Base-by-base conservation (phyloP, 2,797 vertebrate genomes). In the Eospalax fontanierii region DNA sequence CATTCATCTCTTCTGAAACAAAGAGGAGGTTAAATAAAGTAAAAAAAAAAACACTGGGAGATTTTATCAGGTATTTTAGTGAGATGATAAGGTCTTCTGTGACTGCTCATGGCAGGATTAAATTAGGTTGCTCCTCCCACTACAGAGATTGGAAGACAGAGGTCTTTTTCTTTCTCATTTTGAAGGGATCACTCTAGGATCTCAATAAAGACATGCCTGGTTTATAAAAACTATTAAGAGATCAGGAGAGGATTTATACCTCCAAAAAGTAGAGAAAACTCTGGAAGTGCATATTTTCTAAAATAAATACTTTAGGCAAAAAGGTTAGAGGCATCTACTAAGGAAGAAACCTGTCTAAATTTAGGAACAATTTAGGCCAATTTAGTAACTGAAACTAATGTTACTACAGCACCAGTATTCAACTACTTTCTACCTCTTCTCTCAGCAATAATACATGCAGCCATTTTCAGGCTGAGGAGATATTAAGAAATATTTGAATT, bases 401-500 rank as follows among this genome's bases (percentile, higher is more conserved):
- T 82, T 43, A 78, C 18, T n/a, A 73, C 50, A 38, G 24, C 11
- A 68, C 8, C 2, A 26, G 28, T 92, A 50, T 59, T 68, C n/a
- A 91, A 6, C 21, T 78, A 16, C 5, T 93, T 78, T 68, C 9
- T 50, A 68, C 9, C 11, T 38, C 94, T 85, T 85, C 14, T 83
- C 12, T 95, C 63, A 79, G 24, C 24, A 81, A 71, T 70, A 75
- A 86, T 59, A 26, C 11, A 82, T 68, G 40, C 11, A 85, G 16
- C 12, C 4, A 75, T 89, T 83, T 96, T 70, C 4, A 87, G 15
- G 35, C 83, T 86, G 43, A 74, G 7, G 38, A 84, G 87, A 74
- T 30, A 71, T 35, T 82, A 66, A 89, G 21, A 83, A 35, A 28
- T n/a, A 92, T 89, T 33, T 73, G 21, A 97, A 86, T 90, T 19